phyloP scores from a whole-genome alignment of 64 coral and sea anemone genomes.

The Orbicella faveolata region DNA sequence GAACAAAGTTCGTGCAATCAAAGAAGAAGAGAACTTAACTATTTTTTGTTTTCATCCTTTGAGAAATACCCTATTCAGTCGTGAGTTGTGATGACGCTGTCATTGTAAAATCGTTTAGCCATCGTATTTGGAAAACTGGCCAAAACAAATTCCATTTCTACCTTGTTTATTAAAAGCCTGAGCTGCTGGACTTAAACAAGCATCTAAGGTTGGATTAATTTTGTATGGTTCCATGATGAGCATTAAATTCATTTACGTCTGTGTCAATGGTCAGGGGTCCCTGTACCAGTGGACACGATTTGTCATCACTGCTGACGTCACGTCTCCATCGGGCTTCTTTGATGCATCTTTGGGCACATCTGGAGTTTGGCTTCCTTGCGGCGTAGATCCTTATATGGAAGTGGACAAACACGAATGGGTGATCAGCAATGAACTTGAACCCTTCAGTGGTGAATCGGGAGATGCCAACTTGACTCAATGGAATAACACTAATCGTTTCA shows the following conservation, averaged over 20 bases:
- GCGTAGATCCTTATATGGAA: constrained; percentile 67
- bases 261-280: not conserved
- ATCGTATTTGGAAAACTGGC: no score
- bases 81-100: no score
- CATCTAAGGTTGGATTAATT: no score
- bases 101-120: no score
- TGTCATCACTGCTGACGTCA: not conserved
- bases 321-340: not conserved
- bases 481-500: not conserved
- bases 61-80: no score
- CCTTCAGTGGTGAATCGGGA: constrained; percentile 61
- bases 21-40: no score
- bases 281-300: not conserved
- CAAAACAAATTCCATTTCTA: no score
- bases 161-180: no score
- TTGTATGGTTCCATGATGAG: no score
- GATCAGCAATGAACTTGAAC: constrained; percentile 76
- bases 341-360: constrained; percentile 54
- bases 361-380: constrained; percentile 50
- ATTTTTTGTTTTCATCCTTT: no score
- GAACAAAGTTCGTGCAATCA: no score
- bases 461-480: not conserved
- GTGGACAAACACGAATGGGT: constrained; percentile 82
- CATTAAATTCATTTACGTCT: not conserved
- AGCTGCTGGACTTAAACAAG: no score